A percentile compares a stretch with the other conserved stretches of the same genome.
These are phyloP conservation scores for Hoplias malabaricus DNA, from an alignment of 2,113 vertebrate genomes.

Conservation along the genomic window DNA sequence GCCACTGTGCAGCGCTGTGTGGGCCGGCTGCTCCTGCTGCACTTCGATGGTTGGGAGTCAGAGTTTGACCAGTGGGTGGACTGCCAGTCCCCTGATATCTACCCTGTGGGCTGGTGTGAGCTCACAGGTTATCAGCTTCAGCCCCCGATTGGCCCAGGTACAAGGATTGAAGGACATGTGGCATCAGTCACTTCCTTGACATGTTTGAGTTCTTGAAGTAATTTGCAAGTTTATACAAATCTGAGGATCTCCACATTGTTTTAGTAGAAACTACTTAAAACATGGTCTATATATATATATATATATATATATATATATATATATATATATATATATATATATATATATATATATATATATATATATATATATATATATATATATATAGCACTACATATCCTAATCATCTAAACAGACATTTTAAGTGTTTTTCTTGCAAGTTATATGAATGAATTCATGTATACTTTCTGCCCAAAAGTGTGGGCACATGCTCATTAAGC, in stretches of 20 bases:
- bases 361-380: no score
- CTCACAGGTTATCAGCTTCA: constrained; percentile 91
- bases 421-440: no score
- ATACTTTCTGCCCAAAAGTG: no score
- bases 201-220: not conserved
- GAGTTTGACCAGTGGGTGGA: constrained; percentile 98
- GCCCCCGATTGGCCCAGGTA: constrained; percentile 85
- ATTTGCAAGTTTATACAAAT: not conserved
- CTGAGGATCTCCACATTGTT: no score
- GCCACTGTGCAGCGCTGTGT: constrained; percentile 87
- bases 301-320: no score
- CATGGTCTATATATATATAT: no score
- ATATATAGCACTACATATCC: no score
- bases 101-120: constrained; percentile 95
- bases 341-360: no score
- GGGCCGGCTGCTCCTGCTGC: constrained; percentile 87
- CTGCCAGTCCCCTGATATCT: constrained; percentile 93
- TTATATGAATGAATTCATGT: no score
- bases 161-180: not conserved
- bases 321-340: no score
- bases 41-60: constrained; percentile 94
- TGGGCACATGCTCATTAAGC: not conserved
- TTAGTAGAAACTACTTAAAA: not conserved
- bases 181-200: not conserved
- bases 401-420: no score